phyloP scores from a whole-genome alignment of 2,888 invertebrate genomes.

The Cantharis lateralis region DNA sequence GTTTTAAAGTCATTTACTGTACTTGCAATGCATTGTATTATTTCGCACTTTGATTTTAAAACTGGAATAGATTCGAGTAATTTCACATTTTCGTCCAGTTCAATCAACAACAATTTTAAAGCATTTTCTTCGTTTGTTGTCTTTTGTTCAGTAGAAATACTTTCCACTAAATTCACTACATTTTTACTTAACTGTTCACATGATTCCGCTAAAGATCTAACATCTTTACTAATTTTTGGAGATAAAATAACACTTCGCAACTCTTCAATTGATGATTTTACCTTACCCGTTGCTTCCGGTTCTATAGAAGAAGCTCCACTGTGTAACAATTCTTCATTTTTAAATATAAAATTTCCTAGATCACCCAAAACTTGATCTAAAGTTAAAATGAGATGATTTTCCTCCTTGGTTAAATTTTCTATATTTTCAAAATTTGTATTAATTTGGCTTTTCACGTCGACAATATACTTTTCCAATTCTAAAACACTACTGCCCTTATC shows the following conservation, averaged over 20 bases:
- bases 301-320: not conserved
- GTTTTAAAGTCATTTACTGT: not conserved
- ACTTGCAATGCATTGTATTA: not conserved
- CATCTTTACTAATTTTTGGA: conserved; percentile 13
- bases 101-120: not conserved
- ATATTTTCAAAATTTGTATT: not conserved
- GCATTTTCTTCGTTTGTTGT: not conserved
- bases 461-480: conserved; percentile 39
- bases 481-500: conserved; percentile 39
- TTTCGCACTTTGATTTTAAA: not conserved
- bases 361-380: conserved; percentile 42
- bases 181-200: conserved; percentile 52
- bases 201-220: conserved; percentile 48
- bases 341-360: not conserved
- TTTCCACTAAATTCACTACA: conserved; percentile 51
- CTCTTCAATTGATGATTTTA: conserved; percentile 49
- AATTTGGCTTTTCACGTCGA: not conserved
- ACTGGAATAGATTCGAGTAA: not conserved
- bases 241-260: conserved; percentile 43
- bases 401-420: conserved; percentile 40
- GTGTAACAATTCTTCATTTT: conserved; percentile 43
- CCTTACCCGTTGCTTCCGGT: conserved; percentile 34
- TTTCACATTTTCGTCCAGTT: not conserved
- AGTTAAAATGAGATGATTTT: conserved; percentile 43
- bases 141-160: conserved; percentile 37